These are phyloP conservation scores for Choristoneura fumiferana DNA, from an alignment of 1,140 invertebrate genomes.

Conservation along the genomic window DNA sequence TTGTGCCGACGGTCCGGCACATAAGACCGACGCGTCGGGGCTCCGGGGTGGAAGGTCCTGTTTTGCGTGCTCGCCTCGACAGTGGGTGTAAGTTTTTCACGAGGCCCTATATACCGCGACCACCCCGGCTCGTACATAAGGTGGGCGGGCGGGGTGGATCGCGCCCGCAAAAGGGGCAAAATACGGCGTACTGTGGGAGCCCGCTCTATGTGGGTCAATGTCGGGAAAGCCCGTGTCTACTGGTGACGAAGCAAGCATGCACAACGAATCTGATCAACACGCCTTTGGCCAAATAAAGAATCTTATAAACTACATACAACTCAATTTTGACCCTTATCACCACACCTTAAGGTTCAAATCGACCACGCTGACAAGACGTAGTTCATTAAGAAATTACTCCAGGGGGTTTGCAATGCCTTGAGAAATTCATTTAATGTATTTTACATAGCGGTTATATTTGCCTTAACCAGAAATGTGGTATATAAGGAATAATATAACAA, in stretches of 20 bases:
- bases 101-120: conserved; percentile 77
- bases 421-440: not conserved
- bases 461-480: not conserved
- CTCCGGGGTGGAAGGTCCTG: conserved; percentile 67
- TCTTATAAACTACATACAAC: conserved; percentile 45
- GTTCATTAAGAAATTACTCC: conserved; percentile 14
- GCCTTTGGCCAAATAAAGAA: conserved; percentile 71
- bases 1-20: conserved; percentile 20
- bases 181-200: conserved; percentile 78
- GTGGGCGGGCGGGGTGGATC: conserved; percentile 73
- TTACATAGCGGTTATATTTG: not conserved
- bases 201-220: conserved; percentile 80
- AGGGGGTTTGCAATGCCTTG: conserved; percentile 7
- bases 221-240: conserved; percentile 80
- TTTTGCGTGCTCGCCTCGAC: conserved; percentile 70
- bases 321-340: conserved; percentile 40
- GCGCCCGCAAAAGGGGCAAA: conserved; percentile 78
- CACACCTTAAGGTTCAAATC: conserved; percentile 43
- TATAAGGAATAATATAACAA: too few relatives aligned
- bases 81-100: conserved; percentile 76
- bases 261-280: conserved; percentile 78
- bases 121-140: conserved; percentile 75
- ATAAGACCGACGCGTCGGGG: conserved; percentile 19
- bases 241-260: conserved; percentile 77
- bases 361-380: not conserved